Evolutionary conservation across 2,113 vertebrate genomes (phyloP), one percentile per base, ranked within the genome.

Genomic region (Melanocharis versteri): DNA sequence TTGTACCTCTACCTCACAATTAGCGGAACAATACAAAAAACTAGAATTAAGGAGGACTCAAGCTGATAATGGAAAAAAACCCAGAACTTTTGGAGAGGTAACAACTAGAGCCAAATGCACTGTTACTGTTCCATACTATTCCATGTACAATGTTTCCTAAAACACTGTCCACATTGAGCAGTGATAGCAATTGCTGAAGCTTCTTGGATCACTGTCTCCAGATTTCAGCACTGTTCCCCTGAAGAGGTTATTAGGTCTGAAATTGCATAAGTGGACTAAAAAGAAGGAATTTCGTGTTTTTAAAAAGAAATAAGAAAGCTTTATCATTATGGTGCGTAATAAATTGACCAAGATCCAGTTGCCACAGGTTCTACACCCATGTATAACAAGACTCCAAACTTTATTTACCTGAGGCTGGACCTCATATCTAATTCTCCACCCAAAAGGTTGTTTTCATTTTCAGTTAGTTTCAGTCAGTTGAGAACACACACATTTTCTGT

Each of bases 1-100:
- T 93, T 92, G 47, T n/a, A 79, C 62, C 57, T 90, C 69, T 95
- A 90, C 91, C 97, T 97, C 78, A 83, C 85, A 95, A 93, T 92
- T 97, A 95, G 87, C 93, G 82, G 68, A 96, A 86, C 15, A 64
- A 82, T 37, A 61, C 16, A 93, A 72, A 69, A 93, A 56, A 79
- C 53, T 89, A 83, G 80, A 97, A 97, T 54, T 75, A 92, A 97
- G 96, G 44, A 81, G 47, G 69, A 87, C 87, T 93, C 69, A 95
- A 94, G 60, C 27, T 94, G 89, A 94, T 56, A 93, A 94, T 58
- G 50, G 42, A 72, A 90, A 81, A 72, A 27, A 30, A 0, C 1
- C 21, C 24, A 4, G 24, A 75, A 22, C 40, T 81, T 96, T 53
- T 54, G 58, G 61, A 64, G 60, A 89, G 40, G 56, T 80, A 88